phyloP scores from a whole-genome alignment of 2,113 vertebrate species.

The Zosterops lateralis region DNA sequence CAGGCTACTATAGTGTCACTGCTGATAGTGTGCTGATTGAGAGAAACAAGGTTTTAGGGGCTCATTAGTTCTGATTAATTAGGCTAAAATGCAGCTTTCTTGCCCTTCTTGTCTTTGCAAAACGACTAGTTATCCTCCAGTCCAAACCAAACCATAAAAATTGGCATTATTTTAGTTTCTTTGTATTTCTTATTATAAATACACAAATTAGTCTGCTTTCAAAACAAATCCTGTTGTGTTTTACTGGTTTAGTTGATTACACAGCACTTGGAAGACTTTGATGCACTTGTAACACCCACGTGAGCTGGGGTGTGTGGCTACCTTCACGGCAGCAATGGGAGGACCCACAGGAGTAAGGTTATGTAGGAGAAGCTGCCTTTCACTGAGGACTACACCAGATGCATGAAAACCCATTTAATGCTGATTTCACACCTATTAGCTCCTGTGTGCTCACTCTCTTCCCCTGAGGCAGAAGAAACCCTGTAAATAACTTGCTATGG shows the following conservation, averaged over 20 bases:
- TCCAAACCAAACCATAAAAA: neutral
- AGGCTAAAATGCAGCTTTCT: neutral
- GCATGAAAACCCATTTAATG: neutral
- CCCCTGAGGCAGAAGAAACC: neutral
- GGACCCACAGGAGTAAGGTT: neutral
- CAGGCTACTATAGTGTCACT: neutral
- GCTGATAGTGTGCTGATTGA: neutral
- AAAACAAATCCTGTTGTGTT: neutral
- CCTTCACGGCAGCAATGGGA: neutral
- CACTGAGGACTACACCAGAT: neutral
- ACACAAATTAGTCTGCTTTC: neutral
- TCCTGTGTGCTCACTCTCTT: neutral
- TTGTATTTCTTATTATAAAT: neutral
- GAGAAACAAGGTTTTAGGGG: slow-evolving; percentile 10
- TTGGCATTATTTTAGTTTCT: neutral
- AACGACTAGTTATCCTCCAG: neutral
- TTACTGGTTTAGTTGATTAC: neutral
- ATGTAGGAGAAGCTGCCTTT: neutral
- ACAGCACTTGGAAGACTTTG: neutral
- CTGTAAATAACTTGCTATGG: neutral
- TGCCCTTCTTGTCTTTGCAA: neutral
- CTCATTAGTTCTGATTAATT: slow-evolving; percentile 59
- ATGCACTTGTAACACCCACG: neutral
- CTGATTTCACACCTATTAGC: neutral
- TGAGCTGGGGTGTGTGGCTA: neutral